Conservation (phyloP, 2,888 invertebrate species). For the Crocallis elinguaria region DNA sequence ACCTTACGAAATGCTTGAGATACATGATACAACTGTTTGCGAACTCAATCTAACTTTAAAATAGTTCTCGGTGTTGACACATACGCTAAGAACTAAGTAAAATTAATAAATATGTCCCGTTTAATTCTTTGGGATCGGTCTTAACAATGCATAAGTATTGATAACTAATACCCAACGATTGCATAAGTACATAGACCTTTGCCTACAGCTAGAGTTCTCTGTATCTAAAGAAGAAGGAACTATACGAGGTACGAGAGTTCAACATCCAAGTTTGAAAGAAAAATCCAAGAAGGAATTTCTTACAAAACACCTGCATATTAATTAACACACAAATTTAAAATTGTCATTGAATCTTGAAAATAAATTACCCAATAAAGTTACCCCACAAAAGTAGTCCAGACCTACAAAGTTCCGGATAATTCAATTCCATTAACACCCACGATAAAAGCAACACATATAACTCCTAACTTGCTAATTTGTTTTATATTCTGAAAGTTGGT, state of each 20-base stretch:
- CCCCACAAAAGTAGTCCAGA: slow-evolving; percentile 3
- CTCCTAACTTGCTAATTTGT: slow-evolving; percentile 19
- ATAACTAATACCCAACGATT: no score
- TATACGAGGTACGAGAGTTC: no score
- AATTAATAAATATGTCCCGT: slow-evolving; percentile 44
- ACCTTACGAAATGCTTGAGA: slow-evolving; percentile 50
- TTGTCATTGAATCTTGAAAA: no score
- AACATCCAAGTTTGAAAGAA: no score
- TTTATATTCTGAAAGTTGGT: slow-evolving; percentile 14
- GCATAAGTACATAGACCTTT: no score
- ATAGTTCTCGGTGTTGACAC: slow-evolving; percentile 57
- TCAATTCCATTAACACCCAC: slow-evolving; percentile 12
- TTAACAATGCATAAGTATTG: no score
- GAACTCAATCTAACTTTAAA: slow-evolving; percentile 74
- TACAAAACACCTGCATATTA: no score
- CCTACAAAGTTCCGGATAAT: neutral
- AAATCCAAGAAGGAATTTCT: no score
- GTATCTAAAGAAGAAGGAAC: no score
- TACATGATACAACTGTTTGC: slow-evolving; percentile 42
- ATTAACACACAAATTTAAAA: no score
- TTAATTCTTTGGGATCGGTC: neutral
- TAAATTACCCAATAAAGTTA: no score
- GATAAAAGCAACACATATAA: slow-evolving; percentile 16
- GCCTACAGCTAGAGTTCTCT: no score
- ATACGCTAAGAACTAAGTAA: slow-evolving; percentile 44